Conservation (phyloP, 2,888 invertebrate genomes). For the Ferdinandea cuprea region DNA sequence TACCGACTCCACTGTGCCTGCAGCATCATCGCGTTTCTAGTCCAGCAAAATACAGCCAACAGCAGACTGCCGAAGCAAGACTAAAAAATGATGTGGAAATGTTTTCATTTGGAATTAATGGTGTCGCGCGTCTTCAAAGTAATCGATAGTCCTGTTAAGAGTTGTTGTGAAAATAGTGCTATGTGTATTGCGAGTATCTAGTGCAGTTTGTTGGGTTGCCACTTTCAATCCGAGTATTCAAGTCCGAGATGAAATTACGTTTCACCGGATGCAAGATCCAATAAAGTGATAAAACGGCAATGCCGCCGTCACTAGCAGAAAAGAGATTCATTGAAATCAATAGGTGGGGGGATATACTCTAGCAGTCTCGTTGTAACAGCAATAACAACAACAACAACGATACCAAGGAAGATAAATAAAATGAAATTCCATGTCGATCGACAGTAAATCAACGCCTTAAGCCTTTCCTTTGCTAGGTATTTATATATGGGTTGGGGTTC, state of each 20-base stretch:
- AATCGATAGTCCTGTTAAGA: slow-evolving; percentile 67
- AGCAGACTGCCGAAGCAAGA: not conserved
- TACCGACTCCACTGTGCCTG: slow-evolving; percentile 20
- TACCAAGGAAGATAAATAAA: slow-evolving; percentile 66
- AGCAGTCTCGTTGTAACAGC: slow-evolving; percentile 36
- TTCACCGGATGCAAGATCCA: slow-evolving; percentile 70
- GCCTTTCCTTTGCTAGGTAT: slow-evolving; percentile 13
- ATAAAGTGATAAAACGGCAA: slow-evolving; percentile 60
- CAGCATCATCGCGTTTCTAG: not conserved
- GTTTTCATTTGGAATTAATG: slow-evolving; percentile 70
- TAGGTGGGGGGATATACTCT: slow-evolving; percentile 34
- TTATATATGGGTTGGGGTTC: not conserved
- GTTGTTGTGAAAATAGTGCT: slow-evolving; percentile 30
- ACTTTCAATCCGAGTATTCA: slow-evolving; percentile 23
- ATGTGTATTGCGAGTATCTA: slow-evolving; percentile 1
- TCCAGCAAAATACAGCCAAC: slow-evolving; percentile 8
- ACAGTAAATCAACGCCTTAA: slow-evolving; percentile 60
- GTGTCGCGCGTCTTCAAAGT: slow-evolving; percentile 67
- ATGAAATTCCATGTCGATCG: slow-evolving; percentile 69
- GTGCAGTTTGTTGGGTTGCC: slow-evolving; percentile 13
- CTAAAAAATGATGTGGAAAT: slow-evolving; percentile 69
- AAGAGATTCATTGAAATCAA: slow-evolving; percentile 67
- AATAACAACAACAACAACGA: slow-evolving; percentile 41
- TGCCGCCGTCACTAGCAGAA: slow-evolving; percentile 30
- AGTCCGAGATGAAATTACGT: slow-evolving; percentile 63